phyloP scores from a whole-genome alignment of 2,797 vertebrate genomes.

The Coendou prehensilis region DNA sequence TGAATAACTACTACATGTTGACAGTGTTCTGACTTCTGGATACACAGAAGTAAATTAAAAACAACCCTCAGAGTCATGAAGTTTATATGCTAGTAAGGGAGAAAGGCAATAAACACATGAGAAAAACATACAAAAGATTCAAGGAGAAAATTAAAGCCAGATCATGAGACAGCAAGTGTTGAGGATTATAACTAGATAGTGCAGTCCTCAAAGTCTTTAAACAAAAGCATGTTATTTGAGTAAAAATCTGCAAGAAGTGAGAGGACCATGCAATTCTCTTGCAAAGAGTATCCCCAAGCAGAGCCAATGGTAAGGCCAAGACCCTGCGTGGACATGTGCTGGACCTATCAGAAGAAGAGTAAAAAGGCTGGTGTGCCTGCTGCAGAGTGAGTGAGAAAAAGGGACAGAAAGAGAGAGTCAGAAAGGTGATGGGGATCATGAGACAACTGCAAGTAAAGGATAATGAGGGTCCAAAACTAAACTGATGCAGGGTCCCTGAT shows the following conservation, averaged over 20 bases:
- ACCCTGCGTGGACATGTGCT: not conserved
- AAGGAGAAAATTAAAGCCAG: not conserved
- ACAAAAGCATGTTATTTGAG: not conserved
- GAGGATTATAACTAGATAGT: not conserved
- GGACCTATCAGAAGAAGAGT: not conserved
- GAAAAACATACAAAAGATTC: not conserved
- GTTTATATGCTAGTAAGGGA: not conserved
- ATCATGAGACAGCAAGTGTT: not conserved
- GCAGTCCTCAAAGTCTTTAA: not conserved
- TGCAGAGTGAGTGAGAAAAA: not conserved
- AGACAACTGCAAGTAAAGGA: not conserved
- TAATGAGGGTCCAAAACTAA: not conserved
- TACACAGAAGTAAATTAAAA: not conserved
- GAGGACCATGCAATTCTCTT: not conserved
- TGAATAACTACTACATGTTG: not conserved
- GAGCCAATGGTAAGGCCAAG: not conserved
- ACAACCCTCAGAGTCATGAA: not conserved
- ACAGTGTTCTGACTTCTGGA: not conserved
- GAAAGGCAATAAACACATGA: not conserved
- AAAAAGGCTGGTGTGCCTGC: not conserved
- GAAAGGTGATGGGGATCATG: not conserved
- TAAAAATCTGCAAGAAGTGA: not conserved
- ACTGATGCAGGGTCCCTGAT: not conserved
- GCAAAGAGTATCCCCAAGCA: not conserved
- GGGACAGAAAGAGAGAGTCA: too few species aligned